Base-by-base conservation (phyloP, 2,113 vertebrate genomes). In the Axis porcinus region DNA sequence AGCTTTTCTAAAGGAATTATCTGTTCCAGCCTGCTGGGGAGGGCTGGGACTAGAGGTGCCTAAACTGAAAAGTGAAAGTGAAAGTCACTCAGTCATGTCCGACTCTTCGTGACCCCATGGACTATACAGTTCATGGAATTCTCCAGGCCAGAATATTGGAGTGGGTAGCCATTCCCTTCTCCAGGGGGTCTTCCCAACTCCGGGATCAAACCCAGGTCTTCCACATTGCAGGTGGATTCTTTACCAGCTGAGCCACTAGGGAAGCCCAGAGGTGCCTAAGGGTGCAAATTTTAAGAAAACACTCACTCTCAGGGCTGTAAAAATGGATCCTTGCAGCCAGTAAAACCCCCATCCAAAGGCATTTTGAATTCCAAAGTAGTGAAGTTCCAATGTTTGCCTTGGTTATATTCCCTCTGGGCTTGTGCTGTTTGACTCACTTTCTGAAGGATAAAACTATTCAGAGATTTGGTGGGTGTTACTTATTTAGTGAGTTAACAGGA, bases 151-250 rank as follows among this genome's bases (percentile, higher is more conserved):
- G 67, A 70, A 40, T 40, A 23, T 19, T 70, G 67, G 10, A 40
- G 67, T 23, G n/a, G 67, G 67, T 40, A 70, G 10, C n/a, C 1
- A 1, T 23, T 23, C 67, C n/a, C n/a, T 70, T 70, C 2, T 40
- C 67, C 67, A 70, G n/a, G 19, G n/a, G 67, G 23, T 40, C n/a
- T 70, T 70, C n/a, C 10, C 67, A 70, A 70, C 5, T 21, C 5
- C 0, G 0, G 19, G 19, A 70, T 12, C 2, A 0, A 70, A 70
- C 67, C n/a, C n/a, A 70, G 67, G n/a, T 40, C 67, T 40, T 70
- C 2, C 0, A 0, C 67, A 40, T 12, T 70, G 67, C n/a, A 23
- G n/a, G 67, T 23, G n/a, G 67, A 40, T 70, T 70, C 67, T 70
- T 70, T 23, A 70, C n/a, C n/a, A 70, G 67, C 1, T 70, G n/a